A percentile compares a stretch with the other conserved stretches of the same genome.
These are phyloP conservation scores for Oreochromis spilurus DNA, from an alignment of 2,113 vertebrate genomes.

Conservation along the genomic window DNA sequence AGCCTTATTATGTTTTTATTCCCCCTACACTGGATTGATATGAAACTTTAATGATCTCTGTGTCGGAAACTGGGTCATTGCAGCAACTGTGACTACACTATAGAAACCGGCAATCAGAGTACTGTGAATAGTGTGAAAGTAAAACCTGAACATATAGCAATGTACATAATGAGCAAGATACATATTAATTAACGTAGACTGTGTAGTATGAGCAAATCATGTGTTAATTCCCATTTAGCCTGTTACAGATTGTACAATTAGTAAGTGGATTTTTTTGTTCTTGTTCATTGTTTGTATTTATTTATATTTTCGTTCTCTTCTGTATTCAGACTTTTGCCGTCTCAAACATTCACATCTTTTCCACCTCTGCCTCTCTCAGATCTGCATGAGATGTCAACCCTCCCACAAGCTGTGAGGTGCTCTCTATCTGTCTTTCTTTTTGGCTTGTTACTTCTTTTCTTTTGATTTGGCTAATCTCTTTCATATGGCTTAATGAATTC, in stretches of 20 bases:
- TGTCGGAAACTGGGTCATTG: constrained; percentile 46
- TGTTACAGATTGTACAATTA: not conserved
- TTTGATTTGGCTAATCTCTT: not conserved
- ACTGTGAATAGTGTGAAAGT: not conserved
- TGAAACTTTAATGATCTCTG: constrained; percentile 54
- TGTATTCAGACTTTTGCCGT: not conserved
- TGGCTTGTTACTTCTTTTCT: not conserved
- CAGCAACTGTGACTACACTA: constrained; percentile 11
- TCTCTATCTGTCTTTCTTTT: not conserved
- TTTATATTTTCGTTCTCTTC: not conserved
- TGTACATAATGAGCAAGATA: not conserved
- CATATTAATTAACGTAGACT: not conserved
- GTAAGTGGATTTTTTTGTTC: not conserved
- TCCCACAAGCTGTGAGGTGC: not conserved
- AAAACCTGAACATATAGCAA: not conserved
- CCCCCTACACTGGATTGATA: constrained; percentile 21
- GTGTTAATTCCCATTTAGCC: not conserved
- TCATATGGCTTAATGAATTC: not conserved
- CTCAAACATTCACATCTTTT: not conserved
- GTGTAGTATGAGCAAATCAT: not conserved
- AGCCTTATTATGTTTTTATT: constrained; percentile 25
- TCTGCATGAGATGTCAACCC: not conserved
- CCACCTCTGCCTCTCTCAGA: not conserved
- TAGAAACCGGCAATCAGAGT: not conserved
- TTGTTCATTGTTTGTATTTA: not conserved